Evolutionary conservation across 2,888 invertebrate species (phyloP).

Genomic region (Andrena chrysosceles): DNA sequence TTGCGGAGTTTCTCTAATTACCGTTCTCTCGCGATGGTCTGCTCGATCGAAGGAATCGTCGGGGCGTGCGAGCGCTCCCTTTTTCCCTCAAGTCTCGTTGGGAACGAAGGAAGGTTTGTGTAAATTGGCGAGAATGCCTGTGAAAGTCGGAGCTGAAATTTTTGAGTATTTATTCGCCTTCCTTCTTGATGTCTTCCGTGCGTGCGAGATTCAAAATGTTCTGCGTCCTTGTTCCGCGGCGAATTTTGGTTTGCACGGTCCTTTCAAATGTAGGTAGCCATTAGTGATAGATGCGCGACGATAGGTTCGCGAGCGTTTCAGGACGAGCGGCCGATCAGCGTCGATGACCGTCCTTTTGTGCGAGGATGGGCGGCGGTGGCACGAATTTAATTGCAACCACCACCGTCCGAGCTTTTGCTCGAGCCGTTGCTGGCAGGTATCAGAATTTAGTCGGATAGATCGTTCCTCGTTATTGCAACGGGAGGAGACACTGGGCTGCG

Average conservation of each 20-base stretch:
- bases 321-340: constrained; percentile 15
- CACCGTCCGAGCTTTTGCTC: constrained; percentile 29
- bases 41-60: constrained; percentile 16
- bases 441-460: constrained; percentile 69
- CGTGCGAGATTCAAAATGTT: no score
- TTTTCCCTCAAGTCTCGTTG: background rate
- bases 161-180: background rate
- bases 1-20: constrained; percentile 21
- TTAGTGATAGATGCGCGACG: constrained; percentile 9
- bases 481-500: constrained; percentile 52
- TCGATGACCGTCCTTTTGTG: constrained; percentile 41
- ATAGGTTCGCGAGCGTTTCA: background rate
- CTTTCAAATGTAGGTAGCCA: constrained; percentile 25
- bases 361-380: background rate
- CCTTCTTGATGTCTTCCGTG: no score
- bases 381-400: constrained; percentile 62
- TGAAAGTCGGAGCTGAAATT: background rate
- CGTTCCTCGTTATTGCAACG: constrained; percentile 64
- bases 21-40: constrained; percentile 4
- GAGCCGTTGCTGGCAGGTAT: constrained; percentile 46
- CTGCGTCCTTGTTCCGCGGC: no score
- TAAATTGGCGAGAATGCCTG: background rate
- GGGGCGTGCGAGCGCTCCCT: background rate
- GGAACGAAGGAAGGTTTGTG: background rate
- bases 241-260: constrained; percentile 7